These are phyloP conservation scores for Chrysogorgia sp. DNA, from an alignment of 92 coral and sea anemone species.

Conservation along the genomic window DNA sequence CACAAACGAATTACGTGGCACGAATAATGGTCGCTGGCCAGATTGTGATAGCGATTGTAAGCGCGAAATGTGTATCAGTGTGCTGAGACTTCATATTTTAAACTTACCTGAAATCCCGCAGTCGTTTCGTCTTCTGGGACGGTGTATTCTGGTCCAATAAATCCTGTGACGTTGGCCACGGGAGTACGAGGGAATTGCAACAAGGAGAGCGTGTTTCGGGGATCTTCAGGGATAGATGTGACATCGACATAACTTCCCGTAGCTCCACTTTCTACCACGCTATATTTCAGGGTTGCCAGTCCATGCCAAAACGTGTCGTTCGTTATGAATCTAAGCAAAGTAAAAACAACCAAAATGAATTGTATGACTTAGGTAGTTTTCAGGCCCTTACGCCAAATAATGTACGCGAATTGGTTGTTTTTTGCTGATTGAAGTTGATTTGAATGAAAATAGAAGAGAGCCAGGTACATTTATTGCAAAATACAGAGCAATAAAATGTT, in stretches of 20 bases:
- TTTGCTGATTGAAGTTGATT: no score
- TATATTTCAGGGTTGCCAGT: slow-evolving; percentile 23
- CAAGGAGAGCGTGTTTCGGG: slow-evolving; percentile 22
- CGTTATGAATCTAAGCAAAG: slow-evolving; percentile 3
- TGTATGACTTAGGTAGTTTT: background rate
- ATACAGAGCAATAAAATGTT: no score
- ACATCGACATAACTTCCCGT: slow-evolving; percentile 20
- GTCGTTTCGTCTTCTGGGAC: slow-evolving; percentile 8
- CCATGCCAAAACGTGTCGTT: slow-evolving; percentile 38
- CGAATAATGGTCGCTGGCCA: no score
- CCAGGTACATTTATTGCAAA: no score
- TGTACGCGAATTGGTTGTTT: no score
- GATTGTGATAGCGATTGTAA: no score
- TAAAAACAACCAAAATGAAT: no score
- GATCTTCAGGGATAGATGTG: slow-evolving; percentile 23
- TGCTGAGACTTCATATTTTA: background rate
- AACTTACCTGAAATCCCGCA: slow-evolving; percentile 19
- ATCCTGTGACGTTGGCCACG: slow-evolving; percentile 13
- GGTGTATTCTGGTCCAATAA: background rate
- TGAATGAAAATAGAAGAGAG: no score
- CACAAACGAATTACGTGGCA: no score
- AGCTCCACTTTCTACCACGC: background rate
- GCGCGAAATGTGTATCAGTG: no score
- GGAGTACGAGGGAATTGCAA: slow-evolving; percentile 10
- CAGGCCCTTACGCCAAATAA: no score